Evolutionary conservation across 2,113 vertebrate species (phyloP).

Genomic region (Tetrax tetrax): DNA sequence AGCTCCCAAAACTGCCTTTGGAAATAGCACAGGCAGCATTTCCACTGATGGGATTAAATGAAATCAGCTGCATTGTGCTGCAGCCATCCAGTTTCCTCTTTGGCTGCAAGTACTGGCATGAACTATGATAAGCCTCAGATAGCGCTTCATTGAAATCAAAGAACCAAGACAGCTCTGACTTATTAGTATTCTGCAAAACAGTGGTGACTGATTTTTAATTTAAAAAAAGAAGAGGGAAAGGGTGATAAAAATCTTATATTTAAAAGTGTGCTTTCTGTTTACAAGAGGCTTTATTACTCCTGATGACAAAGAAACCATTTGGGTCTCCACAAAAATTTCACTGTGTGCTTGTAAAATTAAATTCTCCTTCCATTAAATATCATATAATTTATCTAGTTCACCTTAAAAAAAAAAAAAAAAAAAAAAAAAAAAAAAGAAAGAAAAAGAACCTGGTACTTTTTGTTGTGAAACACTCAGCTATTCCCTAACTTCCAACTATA

Average conservation of each 20-base stretch:
- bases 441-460: constrained; percentile 5
- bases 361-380: neutral
- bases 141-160: constrained; percentile 30
- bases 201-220: constrained; percentile 41
- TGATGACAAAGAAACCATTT: constrained; percentile 14
- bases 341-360: neutral
- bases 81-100: constrained; percentile 56
- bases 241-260: constrained; percentile 49
- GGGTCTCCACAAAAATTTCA: neutral
- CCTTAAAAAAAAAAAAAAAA: neutral
- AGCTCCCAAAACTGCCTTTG: constrained; percentile 47
- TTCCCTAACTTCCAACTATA: neutral
- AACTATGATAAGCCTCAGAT: constrained; percentile 44
- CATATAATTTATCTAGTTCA: neutral
- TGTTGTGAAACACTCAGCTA: neutral
- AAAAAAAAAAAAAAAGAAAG: neutral
- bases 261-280: constrained; percentile 12
- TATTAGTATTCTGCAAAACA: constrained; percentile 42
- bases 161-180: constrained; percentile 30
- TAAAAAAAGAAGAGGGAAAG: neutral
- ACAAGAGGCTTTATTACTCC: constrained; percentile 24
- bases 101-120: constrained; percentile 48
- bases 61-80: constrained; percentile 50
- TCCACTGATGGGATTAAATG: constrained; percentile 47
- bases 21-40: constrained; percentile 33